These are phyloP conservation scores for Epinotia demarniana DNA, from an alignment of 2,888 invertebrate genomes.

Conservation along the genomic window DNA sequence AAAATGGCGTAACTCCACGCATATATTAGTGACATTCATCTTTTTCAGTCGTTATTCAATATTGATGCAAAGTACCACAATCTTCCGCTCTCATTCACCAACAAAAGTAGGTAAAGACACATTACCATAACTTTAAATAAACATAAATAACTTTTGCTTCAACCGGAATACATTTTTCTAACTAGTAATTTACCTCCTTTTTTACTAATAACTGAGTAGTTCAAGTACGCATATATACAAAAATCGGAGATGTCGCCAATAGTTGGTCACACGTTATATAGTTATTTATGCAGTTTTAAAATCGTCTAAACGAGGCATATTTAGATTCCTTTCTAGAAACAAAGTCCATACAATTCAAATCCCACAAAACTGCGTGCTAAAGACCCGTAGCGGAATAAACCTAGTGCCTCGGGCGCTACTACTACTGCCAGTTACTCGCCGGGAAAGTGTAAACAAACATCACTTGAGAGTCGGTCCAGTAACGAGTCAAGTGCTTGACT, in stretches of 20 bases:
- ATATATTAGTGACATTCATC: neutral
- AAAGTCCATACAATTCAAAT: no score
- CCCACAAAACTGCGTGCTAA: neutral
- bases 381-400: slow-evolving; percentile 11
- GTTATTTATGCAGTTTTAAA: neutral
- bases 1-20: no score
- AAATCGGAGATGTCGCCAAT: slow-evolving; percentile 1
- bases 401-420: slow-evolving; percentile 22
- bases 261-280: neutral
- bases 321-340: no score
- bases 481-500: slow-evolving; percentile 25
- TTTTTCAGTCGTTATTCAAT: neutral
- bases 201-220: slow-evolving; percentile 35
- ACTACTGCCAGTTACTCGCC: slow-evolving; percentile 29
- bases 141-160: slow-evolving; percentile 33
- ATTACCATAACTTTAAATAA: slow-evolving; percentile 42
- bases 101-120: slow-evolving; percentile 39
- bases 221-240: slow-evolving; percentile 38
- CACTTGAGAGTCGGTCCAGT: slow-evolving; percentile 37
- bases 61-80: neutral
- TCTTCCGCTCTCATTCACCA: slow-evolving; percentile 33
- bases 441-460: slow-evolving; percentile 41
- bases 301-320: no score
- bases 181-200: slow-evolving; percentile 28
- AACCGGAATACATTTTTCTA: slow-evolving; percentile 34